Base-by-base conservation (phyloP, 1,140 invertebrate species). In the Coenobita brevimanus region DNA sequence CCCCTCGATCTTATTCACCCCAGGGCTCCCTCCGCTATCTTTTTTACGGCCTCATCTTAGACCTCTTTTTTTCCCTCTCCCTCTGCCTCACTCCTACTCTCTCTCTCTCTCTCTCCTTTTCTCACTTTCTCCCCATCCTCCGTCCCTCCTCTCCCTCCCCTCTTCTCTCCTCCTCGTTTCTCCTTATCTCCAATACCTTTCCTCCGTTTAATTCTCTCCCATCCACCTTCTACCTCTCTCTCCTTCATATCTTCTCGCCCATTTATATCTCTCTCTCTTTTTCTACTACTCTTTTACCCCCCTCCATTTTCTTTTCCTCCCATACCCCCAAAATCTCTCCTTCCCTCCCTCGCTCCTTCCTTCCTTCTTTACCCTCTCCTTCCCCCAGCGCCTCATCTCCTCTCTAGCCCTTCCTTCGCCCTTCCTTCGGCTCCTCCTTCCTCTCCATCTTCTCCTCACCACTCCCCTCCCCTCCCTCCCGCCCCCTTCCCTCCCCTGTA, bases 261-360 rank as follows among this genome's bases (percentile, higher is more conserved):
- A 2, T 43, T 71, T 30, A 62, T 24, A 62, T 71, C 33, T 71
- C 67, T 71, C 67, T 75, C 71, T 75, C 71, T 75, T 36, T 75
- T 36, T 75, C 71, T 75, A 27, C 24, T 15, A 13, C 8, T 75
- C 38, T 75, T 15, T 75, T 36, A n/a, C 24, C 38, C 24, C 67
- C 27, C 27, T 71, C 67, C 33, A 1, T 33, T 36, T 71, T 1
- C 33, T 6, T 71, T 36, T 10, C 33, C 6, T 30, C 6, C 67
- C 33, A 1, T 30, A 17, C 67, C 33, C 33, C 33, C 73, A 21
- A 21, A 13, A 15, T 75, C 71, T 75, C 71, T 75, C 71, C 24
- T 36, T 75, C 38, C 41, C 6, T 43, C 38, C 30, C 3, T 75
- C 41, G 15, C 17, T 43, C 41, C 4, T 36, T 21, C 41, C 69